phyloP scores from a whole-genome alignment of 2,888 invertebrate genomes.

The Latrodectus elegans region DNA sequence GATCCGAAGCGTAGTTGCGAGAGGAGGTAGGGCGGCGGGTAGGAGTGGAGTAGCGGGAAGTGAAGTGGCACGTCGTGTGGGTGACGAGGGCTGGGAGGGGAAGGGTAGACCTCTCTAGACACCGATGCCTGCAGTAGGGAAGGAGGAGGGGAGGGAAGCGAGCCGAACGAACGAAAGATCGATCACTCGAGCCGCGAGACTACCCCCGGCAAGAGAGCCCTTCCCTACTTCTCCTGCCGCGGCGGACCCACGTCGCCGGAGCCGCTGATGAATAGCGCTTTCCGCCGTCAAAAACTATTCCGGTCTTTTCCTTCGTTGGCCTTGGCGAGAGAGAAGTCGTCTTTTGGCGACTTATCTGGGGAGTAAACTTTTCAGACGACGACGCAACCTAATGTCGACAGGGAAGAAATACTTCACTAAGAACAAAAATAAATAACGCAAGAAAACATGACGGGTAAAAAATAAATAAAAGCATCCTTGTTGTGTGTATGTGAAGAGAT shows the following conservation, averaged over 20 bases:
- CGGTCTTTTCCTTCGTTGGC: constrained; percentile 24
- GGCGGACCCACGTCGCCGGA: constrained; percentile 57
- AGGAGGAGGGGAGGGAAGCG: constrained; percentile 5
- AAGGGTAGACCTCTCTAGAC: constrained; percentile 54
- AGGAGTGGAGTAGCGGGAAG: constrained; percentile 53
- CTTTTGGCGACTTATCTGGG: constrained; percentile 13
- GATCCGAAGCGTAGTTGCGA: constrained; percentile 63
- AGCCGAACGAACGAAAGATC: constrained; percentile 40
- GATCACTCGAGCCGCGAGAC: constrained; percentile 53
- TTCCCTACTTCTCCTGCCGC: not conserved
- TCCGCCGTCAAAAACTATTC: constrained; percentile 42
- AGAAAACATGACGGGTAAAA: no score
- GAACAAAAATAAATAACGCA: no score
- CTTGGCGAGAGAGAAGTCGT: constrained; percentile 28
- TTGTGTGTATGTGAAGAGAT: no score
- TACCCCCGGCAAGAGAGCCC: constrained; percentile 28
- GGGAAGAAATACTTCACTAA: no score
- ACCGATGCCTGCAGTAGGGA: constrained; percentile 49
- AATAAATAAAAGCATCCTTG: no score
- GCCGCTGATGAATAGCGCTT: constrained; percentile 64
- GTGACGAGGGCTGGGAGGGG: constrained; percentile 46
- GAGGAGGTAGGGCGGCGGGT: constrained; percentile 10
- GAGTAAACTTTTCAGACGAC: not conserved
- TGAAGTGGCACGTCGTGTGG: constrained; percentile 68
- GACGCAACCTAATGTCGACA: no score